Percentiles rank a stretch among this genome's conserved stretches.
Conservation (phyloP, 2,797 vertebrate species). For the Sphenodon punctatus region DNA sequence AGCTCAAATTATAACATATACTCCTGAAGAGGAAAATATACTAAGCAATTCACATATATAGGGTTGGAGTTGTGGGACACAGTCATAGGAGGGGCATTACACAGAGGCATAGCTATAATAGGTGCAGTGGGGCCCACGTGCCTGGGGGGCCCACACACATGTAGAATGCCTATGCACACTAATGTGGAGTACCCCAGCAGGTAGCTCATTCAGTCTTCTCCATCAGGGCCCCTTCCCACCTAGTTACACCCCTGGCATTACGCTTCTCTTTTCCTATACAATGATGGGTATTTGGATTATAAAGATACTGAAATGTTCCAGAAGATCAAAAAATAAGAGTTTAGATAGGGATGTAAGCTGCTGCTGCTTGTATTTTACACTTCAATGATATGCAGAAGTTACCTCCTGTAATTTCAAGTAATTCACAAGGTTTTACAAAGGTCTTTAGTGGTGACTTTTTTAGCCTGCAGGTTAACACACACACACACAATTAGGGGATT, state of each 20-base stretch:
- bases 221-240: background rate
- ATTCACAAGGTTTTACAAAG: background rate
- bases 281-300: background rate
- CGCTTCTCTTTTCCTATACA: accelerated
- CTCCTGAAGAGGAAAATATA: background rate
- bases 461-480: no score
- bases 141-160: no score
- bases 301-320: no score
- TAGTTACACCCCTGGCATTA: accelerated
- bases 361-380: background rate
- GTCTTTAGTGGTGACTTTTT: conserved; percentile 25
- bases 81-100: background rate
- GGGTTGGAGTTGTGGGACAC: background rate
- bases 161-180: no score
- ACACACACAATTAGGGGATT: background rate
- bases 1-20: background rate
- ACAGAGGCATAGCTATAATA: no score
- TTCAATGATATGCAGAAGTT: background rate
- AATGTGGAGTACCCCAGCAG: no score
- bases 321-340: background rate
- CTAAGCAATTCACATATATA: accelerated
- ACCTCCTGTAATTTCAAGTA: accelerated
- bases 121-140: no score
- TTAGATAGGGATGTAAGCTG: background rate
- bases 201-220: no score